phyloP scores from a whole-genome alignment of 2,113 vertebrate genomes.

The Anhinga rufa region DNA sequence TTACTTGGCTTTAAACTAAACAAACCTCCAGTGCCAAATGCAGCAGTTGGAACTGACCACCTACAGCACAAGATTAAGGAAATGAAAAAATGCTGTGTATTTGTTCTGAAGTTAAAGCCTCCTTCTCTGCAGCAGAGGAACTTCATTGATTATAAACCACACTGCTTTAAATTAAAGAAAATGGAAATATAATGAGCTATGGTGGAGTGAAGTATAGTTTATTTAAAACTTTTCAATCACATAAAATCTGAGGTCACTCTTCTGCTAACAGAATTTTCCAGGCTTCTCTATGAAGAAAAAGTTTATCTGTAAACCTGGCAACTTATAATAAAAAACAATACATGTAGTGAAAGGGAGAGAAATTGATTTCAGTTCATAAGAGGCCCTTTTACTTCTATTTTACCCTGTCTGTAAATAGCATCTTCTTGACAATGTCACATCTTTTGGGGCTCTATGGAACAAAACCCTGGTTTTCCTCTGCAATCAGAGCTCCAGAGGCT shows the following conservation, averaged over 20 bases:
- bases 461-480: not conserved
- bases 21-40: slow-evolving; percentile 36
- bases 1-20: slow-evolving; percentile 64
- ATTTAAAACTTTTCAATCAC: slow-evolving; percentile 30
- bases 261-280: slow-evolving; percentile 13
- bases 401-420: not conserved
- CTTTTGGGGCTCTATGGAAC: not conserved
- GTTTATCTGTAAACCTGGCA: not conserved
- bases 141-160: slow-evolving; percentile 30
- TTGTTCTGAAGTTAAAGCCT: slow-evolving; percentile 50
- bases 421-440: not conserved
- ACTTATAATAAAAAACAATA: not conserved
- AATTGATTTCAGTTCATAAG: not conserved
- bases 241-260: not conserved
- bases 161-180: slow-evolving; percentile 47
- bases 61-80: slow-evolving; percentile 58
- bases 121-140: not conserved
- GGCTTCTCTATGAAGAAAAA: not conserved
- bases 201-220: slow-evolving; percentile 29
- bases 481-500: not conserved
- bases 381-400: slow-evolving; percentile 5
- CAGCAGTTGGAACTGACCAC: slow-evolving; percentile 57
- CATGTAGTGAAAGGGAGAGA: not conserved
- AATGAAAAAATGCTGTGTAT: slow-evolving; percentile 57
- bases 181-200: slow-evolving; percentile 39